phyloP scores from a whole-genome alignment of 2,113 vertebrate genomes.

The Thalassarche chlororhynchos region DNA sequence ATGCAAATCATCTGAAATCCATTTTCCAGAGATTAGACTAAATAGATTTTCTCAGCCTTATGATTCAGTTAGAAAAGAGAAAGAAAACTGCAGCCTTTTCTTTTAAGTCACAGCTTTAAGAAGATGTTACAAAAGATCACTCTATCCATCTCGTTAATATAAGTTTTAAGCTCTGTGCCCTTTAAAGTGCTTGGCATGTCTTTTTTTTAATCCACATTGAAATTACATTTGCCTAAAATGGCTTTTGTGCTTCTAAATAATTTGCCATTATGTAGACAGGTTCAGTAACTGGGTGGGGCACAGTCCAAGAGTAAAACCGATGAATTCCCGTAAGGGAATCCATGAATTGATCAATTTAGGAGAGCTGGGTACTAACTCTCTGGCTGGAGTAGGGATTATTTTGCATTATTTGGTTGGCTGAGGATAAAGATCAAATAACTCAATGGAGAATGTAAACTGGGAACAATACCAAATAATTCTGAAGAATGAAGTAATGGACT shows the following conservation, averaged over 20 bases:
- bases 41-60: constrained; percentile 22
- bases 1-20: constrained; percentile 38
- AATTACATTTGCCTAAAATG: background rate
- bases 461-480: constrained; percentile 20
- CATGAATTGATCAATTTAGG: background rate
- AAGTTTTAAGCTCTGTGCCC: background rate
- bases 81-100: background rate
- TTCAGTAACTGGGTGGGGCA: background rate
- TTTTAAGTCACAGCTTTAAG: background rate
- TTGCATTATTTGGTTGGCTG: constrained; percentile 33
- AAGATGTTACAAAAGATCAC: background rate
- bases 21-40: constrained; percentile 43
- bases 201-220: background rate
- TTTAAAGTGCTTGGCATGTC: background rate
- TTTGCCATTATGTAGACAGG: background rate
- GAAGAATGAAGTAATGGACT: background rate
- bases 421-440: constrained; percentile 29
- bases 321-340: constrained; percentile 5
- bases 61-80: background rate
- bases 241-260: background rate
- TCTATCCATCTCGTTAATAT: background rate
- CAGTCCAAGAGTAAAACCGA: background rate
- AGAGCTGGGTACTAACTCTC: background rate
- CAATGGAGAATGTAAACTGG: background rate
- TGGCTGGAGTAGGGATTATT: background rate